Evolutionary conservation across 2,113 vertebrate genomes (phyloP), one percentile per base, ranked within the genome.

Genomic region (Ammospiza caudacuta): DNA sequence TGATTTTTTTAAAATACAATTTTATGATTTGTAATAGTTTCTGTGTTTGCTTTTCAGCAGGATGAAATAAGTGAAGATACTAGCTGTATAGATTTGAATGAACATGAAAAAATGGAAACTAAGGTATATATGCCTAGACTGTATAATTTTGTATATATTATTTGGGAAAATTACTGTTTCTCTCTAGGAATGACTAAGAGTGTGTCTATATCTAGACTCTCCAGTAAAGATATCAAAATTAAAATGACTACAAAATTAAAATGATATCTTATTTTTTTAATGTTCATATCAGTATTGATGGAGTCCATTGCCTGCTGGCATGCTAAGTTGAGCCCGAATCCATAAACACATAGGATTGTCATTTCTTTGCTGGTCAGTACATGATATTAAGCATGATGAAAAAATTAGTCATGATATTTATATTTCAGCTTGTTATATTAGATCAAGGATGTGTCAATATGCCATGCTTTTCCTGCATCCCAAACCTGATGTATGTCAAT

Each of bases 1-100:
- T 93, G 11, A 17, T 61, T 55, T 76, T 61, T 59, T 0, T 3
- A 35, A 63, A 58, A 80, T 22, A 17, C 2, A 4, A 10, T 76
- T 78, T 57, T 79, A 39, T 66, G 35, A 20, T 75, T 89, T 63
- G 41, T 89, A 83, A 82, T 84, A 18, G 11, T 70, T 86, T 81
- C n/a, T 90, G 6, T 90, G 24, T 87, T 87, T 92, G 31, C 19
- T 57, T 96, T 97, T 93, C 79, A 97, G 97, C 96, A 98, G 97
- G 98, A 98, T 89, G 98, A 98, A 97, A 96, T 97, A 96, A 98
- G 95, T 72, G 98, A 98, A 96, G 97, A 98, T 96, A 96, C 93
- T 93, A 97, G 95, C 96, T 98, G 97, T 98, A 95, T 97, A 96
- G 98, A 97, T 98, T 96, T 97, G 96, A 97, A 97, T 96, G 98